Base-by-base conservation (phyloP, 2,888 invertebrate genomes). In the Miltochrista miniata region DNA sequence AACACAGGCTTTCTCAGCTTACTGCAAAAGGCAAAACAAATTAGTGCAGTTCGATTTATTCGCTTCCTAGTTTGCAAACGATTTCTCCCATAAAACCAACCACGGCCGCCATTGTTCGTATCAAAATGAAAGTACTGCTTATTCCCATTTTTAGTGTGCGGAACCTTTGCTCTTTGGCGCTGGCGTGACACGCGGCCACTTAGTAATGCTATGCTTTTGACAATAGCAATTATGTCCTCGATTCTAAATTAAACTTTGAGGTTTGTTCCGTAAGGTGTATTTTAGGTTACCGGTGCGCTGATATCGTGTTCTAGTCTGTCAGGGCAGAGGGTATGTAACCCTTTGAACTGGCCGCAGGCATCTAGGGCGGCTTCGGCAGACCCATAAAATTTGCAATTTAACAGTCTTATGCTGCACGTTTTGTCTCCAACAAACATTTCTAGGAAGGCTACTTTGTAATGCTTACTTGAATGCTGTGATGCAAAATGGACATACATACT, bases 1-100 rank as follows among this genome's bases (percentile, higher is more conserved):
- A 79, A 75, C 63, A 77, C 35, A 65, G 57, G 68, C 74, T 75
- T 78, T 78, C 78, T 77, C 76, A 74, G 64, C 73, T 74, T 76
- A 71, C 86, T 83, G 74, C 81, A 81, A 82, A 85, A 83, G 87
- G 87, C 75, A 76, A 84, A 83, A 78, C 85, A 80, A 87, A 89
- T 88, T 87, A 85, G 85, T 82, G 72, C 75, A 73, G 72, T 76
- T 79, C 75, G 77, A 81, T 82, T 80, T 79, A 74, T 75, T 70
- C 65, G 74, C 76, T 81, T 81, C 83, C 83, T 77, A 75, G 74
- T 79, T 70, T 62, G 71, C 68, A 69, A 70, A 63, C 76, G 80
- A 82, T 85, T 81, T 83, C 79, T 75, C 76, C 75, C 65, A 72
- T 74, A 73, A 76, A 67, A 75, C 71, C 71, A 68, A 74, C 73